Base-by-base conservation (phyloP, 2,888 invertebrate species). In the Abrostola tripartita region DNA sequence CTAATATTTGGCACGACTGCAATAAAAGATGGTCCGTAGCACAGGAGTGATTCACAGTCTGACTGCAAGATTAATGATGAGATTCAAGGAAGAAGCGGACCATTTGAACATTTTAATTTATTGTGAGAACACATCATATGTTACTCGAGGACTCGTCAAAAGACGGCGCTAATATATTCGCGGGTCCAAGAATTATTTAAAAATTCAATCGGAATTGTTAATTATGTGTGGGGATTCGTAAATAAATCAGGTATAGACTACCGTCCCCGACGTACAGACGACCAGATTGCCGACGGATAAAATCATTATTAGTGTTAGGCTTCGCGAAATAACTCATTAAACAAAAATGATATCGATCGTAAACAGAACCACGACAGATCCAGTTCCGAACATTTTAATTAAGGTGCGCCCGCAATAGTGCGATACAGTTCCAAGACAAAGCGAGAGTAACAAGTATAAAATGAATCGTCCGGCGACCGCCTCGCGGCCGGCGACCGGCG, bases 361-460 rank as follows among this genome's bases (percentile, higher is more conserved):
- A 84, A 86, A 86, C 81, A 81, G 75, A 84, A 82, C 82, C 85
- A 83, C 83, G 82, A 79, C 78, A 82, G 85, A 90, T 90, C 85
- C 88, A 86, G 90, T 91, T 89, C 85, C 75, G 84, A 90, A 93
- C 90, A 86, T 91, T 93, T 93, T 93, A 94, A 94, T 94, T 93
- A 93, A 88, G 86, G 84, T 82, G 81, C 85, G 78, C 76, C 36
- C 76, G 72, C 73, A 71, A 63, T 79, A 79, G 83, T 82, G 81
- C 84, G 88, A 88, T 87, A 88, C 84, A 83, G 82, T 86, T 84
- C 83, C 74, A 80, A 85, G 82, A 84, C 84, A 85, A 87, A 83
- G 83, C 78, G 78, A 76, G 77, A 78, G 76, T 79, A 84, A 80
- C 68, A 81, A 80, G 78, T 76, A 83, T 76, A 81, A 81, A 82